Evolutionary conservation across 2,888 invertebrate species (phyloP), one percentile per base, ranked within the genome.

Genomic region (Platypus cylindrus): DNA sequence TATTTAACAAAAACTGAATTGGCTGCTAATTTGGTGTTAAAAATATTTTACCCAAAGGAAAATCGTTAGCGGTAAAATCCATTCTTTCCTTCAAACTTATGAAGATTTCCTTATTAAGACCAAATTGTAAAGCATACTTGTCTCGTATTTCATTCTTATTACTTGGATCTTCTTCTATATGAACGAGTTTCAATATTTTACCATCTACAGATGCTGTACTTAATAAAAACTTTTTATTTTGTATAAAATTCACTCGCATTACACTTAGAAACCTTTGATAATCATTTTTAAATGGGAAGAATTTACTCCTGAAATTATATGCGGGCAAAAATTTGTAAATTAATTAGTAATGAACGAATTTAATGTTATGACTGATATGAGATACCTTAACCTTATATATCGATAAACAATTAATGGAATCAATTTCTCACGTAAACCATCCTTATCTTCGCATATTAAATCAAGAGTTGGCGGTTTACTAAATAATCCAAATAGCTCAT

Each of bases 401-500:
- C 45, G 43, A 4, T 38, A 39, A 8, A 47, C 31, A 18, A 55
- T 46, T 3, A 40, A 31, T 1, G 42, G 38, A 3, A 44, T 36
- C 4, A 55, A 36, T 37, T 50, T 51, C 9, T 49, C 46, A 4
- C 42, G 28, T 14, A 55, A 37, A 16, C 53, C 52, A 23, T 50
- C 49, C 27, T 42, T 46, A 36, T 54, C 52, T 26, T 46, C 40
- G 17, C 50, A 50, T 13, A 51, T 38, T 38, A 44, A 45, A 25
- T 53, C 48, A 8, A 25, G 17, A 4, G 23, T 23, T 8, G 42
- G 40, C 4, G 30, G 30, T 18, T 40, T 30, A 2, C 32, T 14
- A 14, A 49, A 37, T 12, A 49, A 34, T 15, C 48, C 41, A 29
- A 51, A 50, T n/a, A 57, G 34, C 32, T 57, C 57, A 38, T 54